These are phyloP conservation scores for Brachionus rubens DNA, from an alignment of 1,140 invertebrate species.

Conservation along the genomic window DNA sequence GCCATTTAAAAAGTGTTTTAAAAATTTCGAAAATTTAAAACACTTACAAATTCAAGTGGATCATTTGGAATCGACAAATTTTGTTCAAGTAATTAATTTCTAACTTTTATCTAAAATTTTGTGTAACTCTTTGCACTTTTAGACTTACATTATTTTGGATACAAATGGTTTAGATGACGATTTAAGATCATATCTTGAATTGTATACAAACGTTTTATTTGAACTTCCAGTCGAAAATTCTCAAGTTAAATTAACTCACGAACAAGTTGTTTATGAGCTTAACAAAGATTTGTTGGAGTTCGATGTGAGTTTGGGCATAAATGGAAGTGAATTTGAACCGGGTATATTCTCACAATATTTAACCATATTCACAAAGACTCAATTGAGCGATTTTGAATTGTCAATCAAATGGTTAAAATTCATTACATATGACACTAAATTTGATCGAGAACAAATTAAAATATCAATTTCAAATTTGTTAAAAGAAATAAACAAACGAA, in stretches of 20 bases:
- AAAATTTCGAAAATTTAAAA: slow-evolving; percentile 66
- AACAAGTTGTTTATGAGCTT: slow-evolving; percentile 72
- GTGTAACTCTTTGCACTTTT: neutral
- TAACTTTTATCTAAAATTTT: no score
- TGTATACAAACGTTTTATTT: slow-evolving; percentile 70
- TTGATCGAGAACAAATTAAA: slow-evolving; percentile 71
- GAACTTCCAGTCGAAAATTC: slow-evolving; percentile 63
- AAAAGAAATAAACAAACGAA: slow-evolving; percentile 68
- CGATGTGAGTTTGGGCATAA: slow-evolving; percentile 66
- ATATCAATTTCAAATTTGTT: slow-evolving; percentile 70
- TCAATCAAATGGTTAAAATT: slow-evolving; percentile 75
- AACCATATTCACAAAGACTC: slow-evolving; percentile 17
- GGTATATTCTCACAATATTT: slow-evolving; percentile 37
- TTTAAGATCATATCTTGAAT: slow-evolving; percentile 69
- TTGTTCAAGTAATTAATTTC: slow-evolving; percentile 43
- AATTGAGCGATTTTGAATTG: slow-evolving; percentile 67
- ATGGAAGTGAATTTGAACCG: slow-evolving; percentile 50
- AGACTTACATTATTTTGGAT: slow-evolving; percentile 67
- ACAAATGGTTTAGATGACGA: slow-evolving; percentile 66
- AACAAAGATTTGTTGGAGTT: slow-evolving; percentile 70
- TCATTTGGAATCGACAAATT: slow-evolving; percentile 43
- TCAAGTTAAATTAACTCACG: slow-evolving; percentile 63
- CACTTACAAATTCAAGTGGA: slow-evolving; percentile 67
- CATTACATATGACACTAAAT: slow-evolving; percentile 69
- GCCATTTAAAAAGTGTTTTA: slow-evolving; percentile 62